A percentile compares a stretch with the other conserved stretches of the same genome.
These are phyloP conservation scores for Trichopoda pennipes DNA, from an alignment of 2,888 invertebrate genomes.

Conservation along the genomic window DNA sequence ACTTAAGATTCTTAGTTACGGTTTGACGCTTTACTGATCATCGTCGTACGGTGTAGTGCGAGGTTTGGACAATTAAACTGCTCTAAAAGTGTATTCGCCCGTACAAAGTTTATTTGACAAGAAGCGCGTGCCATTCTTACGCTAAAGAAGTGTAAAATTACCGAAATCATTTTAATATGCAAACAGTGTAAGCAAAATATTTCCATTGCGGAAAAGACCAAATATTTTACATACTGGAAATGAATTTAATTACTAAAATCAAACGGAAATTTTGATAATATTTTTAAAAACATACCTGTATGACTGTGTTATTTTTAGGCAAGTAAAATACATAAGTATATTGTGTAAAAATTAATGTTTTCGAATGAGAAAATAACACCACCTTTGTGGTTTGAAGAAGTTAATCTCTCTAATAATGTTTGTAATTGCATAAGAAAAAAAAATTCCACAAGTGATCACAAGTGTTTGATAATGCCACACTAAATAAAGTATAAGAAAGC, in stretches of 20 bases:
- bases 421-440: neutral
- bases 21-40: conserved; percentile 68
- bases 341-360: neutral
- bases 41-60: conserved; percentile 22
- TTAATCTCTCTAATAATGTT: neutral
- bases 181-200: conserved; percentile 32
- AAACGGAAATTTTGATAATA: conserved; percentile 1
- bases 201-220: conserved; percentile 14
- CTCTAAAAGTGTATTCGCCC: neutral
- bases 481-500: conserved; percentile 14
- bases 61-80: conserved; percentile 18
- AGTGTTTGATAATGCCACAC: conserved; percentile 36
- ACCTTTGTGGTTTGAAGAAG: conserved; percentile 13
- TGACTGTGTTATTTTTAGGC: too few relatives aligned
- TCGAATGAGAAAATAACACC: conserved; percentile 6
- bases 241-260: conserved; percentile 21
- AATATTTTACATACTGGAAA: too few relatives aligned
- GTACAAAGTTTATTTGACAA: conserved; percentile 9
- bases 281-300: too few relatives aligned
- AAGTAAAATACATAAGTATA: too few relatives aligned
- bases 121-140: conserved; percentile 59
- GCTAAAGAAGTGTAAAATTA: conserved; percentile 27
- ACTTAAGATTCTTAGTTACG: conserved; percentile 70
- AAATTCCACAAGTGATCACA: conserved; percentile 2
- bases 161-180: conserved; percentile 44